A percentile compares a stretch with the other conserved stretches of the same genome.
phyloP scores from a whole-genome alignment of 1,140 invertebrate genomes.

The Tetramorium simillimum region DNA sequence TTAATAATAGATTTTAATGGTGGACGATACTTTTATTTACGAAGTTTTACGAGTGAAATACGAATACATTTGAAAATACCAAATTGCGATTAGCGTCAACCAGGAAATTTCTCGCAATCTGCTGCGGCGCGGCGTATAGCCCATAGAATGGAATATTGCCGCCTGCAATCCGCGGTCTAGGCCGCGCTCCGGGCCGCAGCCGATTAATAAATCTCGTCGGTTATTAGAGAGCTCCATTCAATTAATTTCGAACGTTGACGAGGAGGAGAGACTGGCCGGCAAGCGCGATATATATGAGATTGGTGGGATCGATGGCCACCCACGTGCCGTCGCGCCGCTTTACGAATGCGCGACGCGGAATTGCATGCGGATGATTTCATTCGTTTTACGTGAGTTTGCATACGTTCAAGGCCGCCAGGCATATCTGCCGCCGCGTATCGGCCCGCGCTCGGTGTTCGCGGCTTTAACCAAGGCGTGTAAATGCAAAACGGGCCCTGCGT shows the following conservation, averaged over 20 bases:
- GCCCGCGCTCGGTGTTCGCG: neutral
- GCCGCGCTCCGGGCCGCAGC: neutral
- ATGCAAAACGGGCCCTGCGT: constrained; percentile 25
- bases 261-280: constrained; percentile 12
- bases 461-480: constrained; percentile 37
- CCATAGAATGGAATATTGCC: neutral
- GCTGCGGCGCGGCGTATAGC: neutral
- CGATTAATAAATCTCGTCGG: constrained; percentile 59
- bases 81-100: neutral
- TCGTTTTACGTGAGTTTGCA: constrained; percentile 73
- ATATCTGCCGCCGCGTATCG: constrained; percentile 47
- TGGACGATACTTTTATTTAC: neutral
- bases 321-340: constrained; percentile 6
- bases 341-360: constrained; percentile 32
- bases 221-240: constrained; percentile 57
- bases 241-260: constrained; percentile 37
- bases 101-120: neutral
- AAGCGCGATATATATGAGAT: constrained; percentile 15
- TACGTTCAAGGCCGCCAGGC: constrained; percentile 65
- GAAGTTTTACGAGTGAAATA: too few relatives aligned
- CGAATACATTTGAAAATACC: neutral
- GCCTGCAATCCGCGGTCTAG: neutral
- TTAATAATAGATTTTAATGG: neutral
- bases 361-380: constrained; percentile 75
- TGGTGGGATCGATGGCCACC: constrained; percentile 38